Conservation (phyloP, 2,888 invertebrate genomes). For the Andrena haemorrhoa region DNA sequence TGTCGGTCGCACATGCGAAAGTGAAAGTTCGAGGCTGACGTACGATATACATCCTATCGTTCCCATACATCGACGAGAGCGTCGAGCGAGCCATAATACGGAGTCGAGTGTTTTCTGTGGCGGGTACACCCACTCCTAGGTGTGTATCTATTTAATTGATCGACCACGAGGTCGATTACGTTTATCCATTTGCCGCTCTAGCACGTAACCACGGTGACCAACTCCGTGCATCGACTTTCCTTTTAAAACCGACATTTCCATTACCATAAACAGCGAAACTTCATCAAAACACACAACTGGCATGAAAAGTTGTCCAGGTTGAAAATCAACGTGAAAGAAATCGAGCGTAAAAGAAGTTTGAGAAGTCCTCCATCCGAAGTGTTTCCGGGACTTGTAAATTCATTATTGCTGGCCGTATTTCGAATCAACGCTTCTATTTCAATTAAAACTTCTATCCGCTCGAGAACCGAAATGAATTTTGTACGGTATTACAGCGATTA, state of each 20-base stretch:
- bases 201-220: neutral
- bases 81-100: constrained; percentile 56
- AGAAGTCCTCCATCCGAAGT: too few relatives aligned
- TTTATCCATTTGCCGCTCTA: constrained; percentile 5
- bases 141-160: constrained; percentile 31
- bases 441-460: too few relatives aligned
- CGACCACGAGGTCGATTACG: constrained; percentile 17
- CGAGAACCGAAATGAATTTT: too few relatives aligned
- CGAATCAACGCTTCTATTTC: too few relatives aligned
- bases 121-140: constrained; percentile 26
- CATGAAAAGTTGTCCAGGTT: too few relatives aligned
- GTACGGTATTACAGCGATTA: too few relatives aligned
- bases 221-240: neutral
- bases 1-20: constrained; percentile 75
- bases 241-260: neutral
- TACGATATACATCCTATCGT: constrained; percentile 75
- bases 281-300: too few relatives aligned
- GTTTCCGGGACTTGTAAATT: too few relatives aligned
- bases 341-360: too few relatives aligned
- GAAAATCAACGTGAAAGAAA: too few relatives aligned
- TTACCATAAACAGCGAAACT: neutral
- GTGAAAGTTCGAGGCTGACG: constrained; percentile 79
- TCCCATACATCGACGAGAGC: constrained; percentile 68
- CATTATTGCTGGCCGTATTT: too few relatives aligned
- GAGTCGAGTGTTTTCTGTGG: constrained; percentile 37